Evolutionary conservation across 2,888 invertebrate species (phyloP), one percentile per base, ranked within the genome.

Genomic region (Tachina grossa): DNA sequence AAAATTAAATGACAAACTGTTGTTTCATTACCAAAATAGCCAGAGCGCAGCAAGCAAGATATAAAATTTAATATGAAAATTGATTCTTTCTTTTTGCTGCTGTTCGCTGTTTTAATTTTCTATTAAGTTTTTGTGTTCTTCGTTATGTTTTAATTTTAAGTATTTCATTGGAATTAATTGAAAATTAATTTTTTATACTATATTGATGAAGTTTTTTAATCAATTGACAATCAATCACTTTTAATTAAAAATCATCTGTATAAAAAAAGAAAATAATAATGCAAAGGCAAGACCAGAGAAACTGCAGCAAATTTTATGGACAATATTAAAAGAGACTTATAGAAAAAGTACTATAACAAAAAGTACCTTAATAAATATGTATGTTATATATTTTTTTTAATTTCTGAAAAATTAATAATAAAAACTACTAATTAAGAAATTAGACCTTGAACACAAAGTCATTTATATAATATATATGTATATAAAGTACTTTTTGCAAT

Each of bases 171-270:
- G 31, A 45, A 75, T 81, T 75, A 75, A 81, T 81, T 81, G 69
- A 81, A 71, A 85, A 83, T 77, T 85, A 63, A 83, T 80, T 74
- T 79, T 22, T 72, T 71, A 19, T 45, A 31, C 6, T 31, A 76
- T 66, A 77, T 76, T 71, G 85, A 80, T 76, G 85, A 79, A 68
- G 71, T 72, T 79, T 83, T 85, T 79, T 85, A 83, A 85, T 85
- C 85, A 85, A 85, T 77, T 83, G 79, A 72, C 79, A 85, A 85
- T 85, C 83, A 85, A 74, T 85, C 85, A 85, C 72, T 85, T 85
- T 83, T 85, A 85, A 85, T 85, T 85, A 85, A 85, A 83, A 66
- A 13, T 79, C 55, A 45, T 4, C 41, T 16, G 14, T 13, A 61
- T 8, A 49, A 65, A 63, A 16, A 0, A 19, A 63, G 22, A 0